These are phyloP conservation scores for Lucilia cuprina DNA, from an alignment of 1,140 invertebrate species.

Conservation along the genomic window DNA sequence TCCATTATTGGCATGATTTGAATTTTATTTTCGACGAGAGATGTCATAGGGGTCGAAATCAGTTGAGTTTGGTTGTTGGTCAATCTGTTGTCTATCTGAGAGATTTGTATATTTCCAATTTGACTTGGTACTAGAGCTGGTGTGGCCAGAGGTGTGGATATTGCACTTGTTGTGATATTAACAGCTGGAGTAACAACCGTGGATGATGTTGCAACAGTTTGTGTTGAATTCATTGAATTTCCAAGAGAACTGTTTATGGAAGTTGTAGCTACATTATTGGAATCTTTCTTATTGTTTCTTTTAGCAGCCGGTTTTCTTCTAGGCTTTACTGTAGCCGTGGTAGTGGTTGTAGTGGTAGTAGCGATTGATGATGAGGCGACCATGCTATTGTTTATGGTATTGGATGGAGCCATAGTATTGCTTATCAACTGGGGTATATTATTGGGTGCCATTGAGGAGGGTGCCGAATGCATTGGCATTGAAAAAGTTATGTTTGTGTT, in stretches of 20 bases:
- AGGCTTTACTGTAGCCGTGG: constrained; percentile 52
- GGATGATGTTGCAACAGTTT: not conserved
- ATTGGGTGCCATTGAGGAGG: not conserved
- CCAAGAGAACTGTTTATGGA: not conserved
- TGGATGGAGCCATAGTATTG: not conserved
- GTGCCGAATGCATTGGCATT: not conserved
- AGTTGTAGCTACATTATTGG: not conserved
- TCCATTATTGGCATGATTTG: constrained; percentile 61
- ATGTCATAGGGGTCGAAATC: constrained; percentile 44
- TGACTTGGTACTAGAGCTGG: constrained; percentile 54
- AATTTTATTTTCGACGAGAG: constrained; percentile 59
- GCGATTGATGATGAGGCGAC: constrained; percentile 5
- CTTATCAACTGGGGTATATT: not conserved
- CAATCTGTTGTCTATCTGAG: constrained; percentile 46
- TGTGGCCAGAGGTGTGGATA: constrained; percentile 21
- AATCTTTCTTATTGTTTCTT: constrained; percentile 51
- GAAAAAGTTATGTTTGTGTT: constrained; percentile 6
- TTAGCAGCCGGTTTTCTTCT: constrained; percentile 56
- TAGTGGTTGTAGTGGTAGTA: constrained; percentile 44
- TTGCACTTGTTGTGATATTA: constrained; percentile 19
- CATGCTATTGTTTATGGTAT: constrained; percentile 1
- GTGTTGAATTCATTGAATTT: not conserved
- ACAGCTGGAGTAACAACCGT: constrained; percentile 10
- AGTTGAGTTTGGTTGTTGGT: constrained; percentile 41
- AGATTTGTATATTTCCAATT: constrained; percentile 62